phyloP scores from a whole-genome alignment of 2,888 invertebrate species.

The Ernsta delagoae region DNA sequence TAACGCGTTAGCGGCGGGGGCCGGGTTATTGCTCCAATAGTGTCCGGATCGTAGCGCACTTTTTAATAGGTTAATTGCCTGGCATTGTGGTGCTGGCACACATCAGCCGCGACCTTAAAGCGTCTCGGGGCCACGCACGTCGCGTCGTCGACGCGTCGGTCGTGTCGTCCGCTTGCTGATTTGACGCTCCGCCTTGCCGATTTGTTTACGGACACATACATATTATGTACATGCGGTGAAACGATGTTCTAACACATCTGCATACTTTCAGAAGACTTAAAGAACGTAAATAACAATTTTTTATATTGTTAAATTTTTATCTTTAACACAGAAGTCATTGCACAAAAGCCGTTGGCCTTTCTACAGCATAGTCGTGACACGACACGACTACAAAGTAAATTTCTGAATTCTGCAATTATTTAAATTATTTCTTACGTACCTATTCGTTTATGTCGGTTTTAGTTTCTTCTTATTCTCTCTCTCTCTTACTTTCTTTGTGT shows the following conservation, averaged over 20 bases:
- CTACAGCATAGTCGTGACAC: too few relatives aligned
- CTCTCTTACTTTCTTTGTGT: not conserved
- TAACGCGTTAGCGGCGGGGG: constrained; percentile 61
- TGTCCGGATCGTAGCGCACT: constrained; percentile 68
- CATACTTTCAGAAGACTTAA: not conserved
- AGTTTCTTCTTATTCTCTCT: not conserved
- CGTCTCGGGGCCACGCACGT: constrained; percentile 74
- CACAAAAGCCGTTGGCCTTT: too few relatives aligned
- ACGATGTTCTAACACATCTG: not conserved
- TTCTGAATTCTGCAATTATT: too few relatives aligned
- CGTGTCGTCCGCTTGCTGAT: constrained; percentile 17
- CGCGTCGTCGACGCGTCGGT: constrained; percentile 48
- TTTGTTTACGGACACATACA: not conserved
- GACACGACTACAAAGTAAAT: too few relatives aligned
- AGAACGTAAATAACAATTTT: too few relatives aligned
- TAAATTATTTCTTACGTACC: not conserved
- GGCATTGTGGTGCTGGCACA: constrained; percentile 82
- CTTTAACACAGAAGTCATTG: too few relatives aligned
- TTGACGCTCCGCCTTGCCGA: constrained; percentile 17
- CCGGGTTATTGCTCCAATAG: constrained; percentile 72
- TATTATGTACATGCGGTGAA: not conserved
- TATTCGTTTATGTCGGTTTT: not conserved
- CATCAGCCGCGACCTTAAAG: constrained; percentile 80
- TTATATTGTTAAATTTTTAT: too few relatives aligned
- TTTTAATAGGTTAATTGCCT: constrained; percentile 83